Base-by-base conservation (phyloP, 2,113 vertebrate genomes). In the Piaya cayana region DNA sequence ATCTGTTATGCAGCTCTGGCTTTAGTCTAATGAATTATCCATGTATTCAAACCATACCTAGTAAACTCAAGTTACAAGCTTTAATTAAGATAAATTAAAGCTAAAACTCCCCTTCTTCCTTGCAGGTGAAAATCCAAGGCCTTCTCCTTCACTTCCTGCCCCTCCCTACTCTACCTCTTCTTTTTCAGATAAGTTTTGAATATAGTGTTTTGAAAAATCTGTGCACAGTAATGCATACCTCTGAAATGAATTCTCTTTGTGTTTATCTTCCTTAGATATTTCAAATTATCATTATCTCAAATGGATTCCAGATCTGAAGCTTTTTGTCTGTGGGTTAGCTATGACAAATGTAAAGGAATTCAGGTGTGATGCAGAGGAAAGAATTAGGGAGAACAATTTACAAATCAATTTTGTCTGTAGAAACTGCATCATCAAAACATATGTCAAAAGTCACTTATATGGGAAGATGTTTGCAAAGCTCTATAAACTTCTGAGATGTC, bases 11-110 rank as follows among this genome's bases (percentile, higher is more conserved):
- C 30, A 96, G 69, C 15, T 36, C 17, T 55, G 64, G 29, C 30
- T 95, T 87, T 58, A 78, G 22, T 56, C 36, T 94, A 81, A 75
- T 91, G 81, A 90, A 88, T 94, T 96, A 74, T 81, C 43, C 86
- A 30, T 67, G 37, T 79, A 74, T 80, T 85, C 16, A 76, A 93
- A 60, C n/a, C 26, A 85, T 72, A 84, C 12, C 39, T 43, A 14
- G 14, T 86, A 96, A 94, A 86, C 92, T 95, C 71, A 84, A 95
- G 36, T 84, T 70, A 65, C 8, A 30, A 83, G 7, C 82, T 79
- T 56, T 45, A 58, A 30, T 29, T 43, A 78, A 84, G 83, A 34
- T 39, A 78, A 68, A 34, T 78, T 81, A 52, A 53, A 84, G 26
- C 9, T 78, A 34, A 68, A 86, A 68, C 12, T 63, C 5, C 3